Evolutionary conservation across 1,140 invertebrate genomes (phyloP), one percentile per base, ranked within the genome.

Genomic region (Platorchestia sp.): DNA sequence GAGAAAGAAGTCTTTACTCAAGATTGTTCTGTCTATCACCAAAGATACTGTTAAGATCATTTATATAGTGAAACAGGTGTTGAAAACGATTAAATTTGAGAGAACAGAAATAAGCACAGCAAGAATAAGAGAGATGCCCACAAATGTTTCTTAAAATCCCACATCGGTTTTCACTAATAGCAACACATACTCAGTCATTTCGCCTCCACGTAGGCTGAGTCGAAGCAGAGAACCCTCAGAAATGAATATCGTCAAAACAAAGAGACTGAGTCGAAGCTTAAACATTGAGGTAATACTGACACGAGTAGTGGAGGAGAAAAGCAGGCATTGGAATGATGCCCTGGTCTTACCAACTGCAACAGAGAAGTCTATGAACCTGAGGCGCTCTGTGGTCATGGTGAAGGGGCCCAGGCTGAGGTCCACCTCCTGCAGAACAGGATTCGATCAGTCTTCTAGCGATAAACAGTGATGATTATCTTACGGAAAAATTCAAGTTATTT

Each of bases 391-490:
- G 43, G 91, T 93, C 91, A 93, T 93, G 44, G 91, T 93, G 91
- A 93, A 93, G 45, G 91, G 91, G 41, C 91, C 91, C 3, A 93
- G 45, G 91, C 91, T 93, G 14, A 93, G 45, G 91, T 93, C 91
- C 16, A 47, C 91, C 91, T 93, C 91, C 91, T 93, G 91, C 22
- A 45, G 10, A 10, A 22, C 43, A 16, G n/a, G 87, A 3, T 5
- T 42, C 36, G 59, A 1, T 51, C 27, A 75, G 36, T 75, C 27
- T 75, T 75, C 36, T 75, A 36, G 59, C 14, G 59, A 22, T 10
- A 51, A 51, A 51, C 47, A 51, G 47, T 75, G 59, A 75, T 36
- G 59, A 75, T 27, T 22, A 36, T 75, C 59, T 75, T 36, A 22
- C 27, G 59, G 59, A 75, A n/a, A n/a, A n/a, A n/a, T n/a, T n/a